phyloP scores from a whole-genome alignment of 1,140 invertebrate genomes.

The Nebria ingens region DNA sequence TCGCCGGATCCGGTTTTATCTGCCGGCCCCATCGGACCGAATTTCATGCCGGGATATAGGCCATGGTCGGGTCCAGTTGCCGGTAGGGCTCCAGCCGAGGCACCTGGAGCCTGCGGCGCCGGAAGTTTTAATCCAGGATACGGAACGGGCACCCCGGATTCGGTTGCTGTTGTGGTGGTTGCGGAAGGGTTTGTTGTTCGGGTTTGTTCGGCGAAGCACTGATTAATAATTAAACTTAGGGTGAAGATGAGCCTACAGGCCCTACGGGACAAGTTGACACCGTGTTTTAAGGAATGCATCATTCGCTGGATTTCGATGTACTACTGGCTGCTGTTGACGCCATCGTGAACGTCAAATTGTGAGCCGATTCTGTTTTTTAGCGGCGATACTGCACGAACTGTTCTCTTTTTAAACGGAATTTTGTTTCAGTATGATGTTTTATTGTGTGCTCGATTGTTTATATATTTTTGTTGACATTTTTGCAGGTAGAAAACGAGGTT shows the following conservation, averaged over 20 bases:
- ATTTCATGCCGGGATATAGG: slow-evolving; percentile 31
- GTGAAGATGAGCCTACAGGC: slow-evolving; percentile 36
- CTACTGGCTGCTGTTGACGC: no score
- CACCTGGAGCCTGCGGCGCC: slow-evolving; percentile 3
- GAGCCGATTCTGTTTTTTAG: no score
- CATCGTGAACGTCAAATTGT: no score
- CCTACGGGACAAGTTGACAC: slow-evolving; percentile 43
- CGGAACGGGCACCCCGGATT: slow-evolving; percentile 15
- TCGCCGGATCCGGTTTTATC: slow-evolving; percentile 18
- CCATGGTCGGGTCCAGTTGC: slow-evolving; percentile 25
- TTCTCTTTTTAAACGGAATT: no score
- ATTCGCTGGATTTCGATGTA: no score
- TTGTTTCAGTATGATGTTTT: no score
- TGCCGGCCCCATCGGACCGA: slow-evolving; percentile 34
- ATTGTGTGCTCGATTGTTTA: no score
- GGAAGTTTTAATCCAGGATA: not conserved
- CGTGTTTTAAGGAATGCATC: slow-evolving; percentile 44
- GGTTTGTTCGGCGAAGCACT: slow-evolving; percentile 24
- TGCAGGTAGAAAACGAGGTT: no score
- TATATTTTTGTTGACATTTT: no score
- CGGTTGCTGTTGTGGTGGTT: slow-evolving; percentile 20
- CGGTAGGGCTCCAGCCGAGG: slow-evolving; percentile 10
- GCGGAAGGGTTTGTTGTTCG: slow-evolving; percentile 23
- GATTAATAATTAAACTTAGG: not conserved
- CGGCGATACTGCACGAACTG: no score